Base-by-base conservation (phyloP, 2,797 vertebrate species). In the Onychomys leucogaster region DNA sequence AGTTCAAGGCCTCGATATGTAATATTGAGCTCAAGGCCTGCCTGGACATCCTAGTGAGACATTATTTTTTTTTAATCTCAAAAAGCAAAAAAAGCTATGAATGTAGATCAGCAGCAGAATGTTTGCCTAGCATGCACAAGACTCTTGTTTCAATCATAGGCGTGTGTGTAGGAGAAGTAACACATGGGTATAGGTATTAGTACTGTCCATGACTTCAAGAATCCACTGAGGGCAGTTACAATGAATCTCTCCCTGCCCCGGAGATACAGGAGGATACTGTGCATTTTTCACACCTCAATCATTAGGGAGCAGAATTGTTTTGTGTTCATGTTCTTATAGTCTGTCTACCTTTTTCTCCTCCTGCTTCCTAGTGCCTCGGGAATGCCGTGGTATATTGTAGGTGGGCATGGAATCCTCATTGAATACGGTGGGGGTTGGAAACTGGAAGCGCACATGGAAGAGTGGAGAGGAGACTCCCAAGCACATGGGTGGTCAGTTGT, bases 361-460 rank as follows among this genome's bases (percentile, higher is more conserved):
- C 46, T 55, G 11, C 27, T 43, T 69, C 41, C 21, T 75, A 59
- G 52, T 0, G 59, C 61, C 75, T 94, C 41, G 49, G 46, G 80
- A 32, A 55, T 27, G 5, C 41, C 14, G n/a, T 77, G 32, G n/a
- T 43, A 5, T 17, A 2, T 6, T 19, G 81, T 21, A 63, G 14
- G 37, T 46, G 41, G 17, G 49, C 49, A 19, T 27, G 61, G 29
- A 71, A 65, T 59, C 21, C 11, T 89, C 41, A 8, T 0, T 17
- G 75, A 23, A 32, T 1, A 25, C 63, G 14, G 0, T 43, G 0
- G 6, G 11, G 2, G 6, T 2, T 46, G 4, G 13, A 59, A 37
- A 23, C 21, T 5, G 57, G 37, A 32, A n/a, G n/a, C 12, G 21
- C 21, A 23, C 27, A 10, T 41, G 65, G 1, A 23, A 75, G 5